Base-by-base conservation (phyloP, 23 tunicate species). In the Clavelina lepadiformis region DNA sequence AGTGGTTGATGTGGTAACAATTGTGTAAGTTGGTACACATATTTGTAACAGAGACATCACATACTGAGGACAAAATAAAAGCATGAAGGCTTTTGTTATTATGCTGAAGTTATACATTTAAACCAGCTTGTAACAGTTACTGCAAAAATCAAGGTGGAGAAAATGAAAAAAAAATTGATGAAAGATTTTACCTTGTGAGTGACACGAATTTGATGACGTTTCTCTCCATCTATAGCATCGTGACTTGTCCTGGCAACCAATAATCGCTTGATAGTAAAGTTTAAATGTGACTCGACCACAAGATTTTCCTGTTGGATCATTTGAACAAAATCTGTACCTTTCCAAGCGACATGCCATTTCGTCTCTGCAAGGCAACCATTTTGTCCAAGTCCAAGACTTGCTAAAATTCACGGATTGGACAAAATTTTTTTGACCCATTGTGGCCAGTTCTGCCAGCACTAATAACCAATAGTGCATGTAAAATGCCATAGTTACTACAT, bases 381-480 rank as follows among this genome's bases (percentile, higher is more conserved):
- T 58, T 58, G 64, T 58, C 64, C 64, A 58, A 4, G 5, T 28
- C 64, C 64, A 58, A 28, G 58, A 20, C 49, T 15, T 41, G 49
- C 49, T 15, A 11, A 41, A 41, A 41, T 41, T 15, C 15, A 41
- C 11, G 49, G 49, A 41, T 15, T 41, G 11, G 49, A 41, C 49
- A 11, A 11, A 41, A 41, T n/a, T n/a, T n/a, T n/a, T n/a, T n/a
- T n/a, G n/a, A n/a, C n/a, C n/a, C n/a, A n/a, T n/a, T n/a, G n/a
- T n/a, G n/a, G n/a, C n/a, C n/a, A n/a, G n/a, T n/a, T n/a, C n/a
- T n/a, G n/a, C n/a, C n/a, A n/a, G n/a, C n/a, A n/a, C n/a, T n/a
- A n/a, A n/a, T n/a, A n/a, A n/a, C n/a, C n/a, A n/a, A n/a, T n/a
- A n/a, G n/a, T n/a, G n/a, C n/a, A n/a, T n/a, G n/a, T n/a, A n/a